Percentiles rank a stretch among this genome's conserved stretches.
Evolutionary conservation across 2,797 vertebrate genomes (phyloP).

Genomic region (Pempheris klunzingeri): DNA sequence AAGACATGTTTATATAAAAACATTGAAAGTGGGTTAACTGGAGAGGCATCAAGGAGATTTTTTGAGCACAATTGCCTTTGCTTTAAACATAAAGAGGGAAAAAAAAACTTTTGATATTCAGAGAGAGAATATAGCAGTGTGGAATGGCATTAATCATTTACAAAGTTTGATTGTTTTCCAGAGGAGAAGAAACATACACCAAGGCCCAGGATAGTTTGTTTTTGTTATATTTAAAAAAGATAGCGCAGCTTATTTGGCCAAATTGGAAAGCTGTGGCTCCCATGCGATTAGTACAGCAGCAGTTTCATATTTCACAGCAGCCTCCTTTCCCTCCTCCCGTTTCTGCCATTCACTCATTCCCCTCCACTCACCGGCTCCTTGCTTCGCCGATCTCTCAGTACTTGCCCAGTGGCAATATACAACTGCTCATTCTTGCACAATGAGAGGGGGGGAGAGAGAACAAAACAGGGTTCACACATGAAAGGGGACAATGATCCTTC

Average conservation of each 20-base stretch:
- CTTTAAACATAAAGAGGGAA: conserved; percentile 79
- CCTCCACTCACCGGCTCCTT: conserved; percentile 91
- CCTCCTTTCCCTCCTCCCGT: conserved; percentile 70
- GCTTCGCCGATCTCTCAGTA: conserved; percentile 90
- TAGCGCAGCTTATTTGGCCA: conserved; percentile 81
- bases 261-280: conserved; percentile 82
- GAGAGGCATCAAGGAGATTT: conserved; percentile 87
- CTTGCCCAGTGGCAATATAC: conserved; percentile 94
- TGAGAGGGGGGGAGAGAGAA: conserved; percentile 79
- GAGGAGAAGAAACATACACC: conserved; percentile 82
- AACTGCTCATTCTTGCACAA: conserved; percentile 93
- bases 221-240: conserved; percentile 85
- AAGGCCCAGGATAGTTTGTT: conserved; percentile 84
- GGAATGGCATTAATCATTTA: conserved; percentile 86
- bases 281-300: conserved; percentile 82
- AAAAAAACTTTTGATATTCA: conserved; percentile 82
- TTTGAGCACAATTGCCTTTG: conserved; percentile 84
- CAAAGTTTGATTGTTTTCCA: conserved; percentile 89
- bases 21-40: conserved; percentile 86
- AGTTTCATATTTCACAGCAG: conserved; percentile 81
- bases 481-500: conserved; percentile 80
- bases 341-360: conserved; percentile 71
- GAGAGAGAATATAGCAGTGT: conserved; percentile 83
- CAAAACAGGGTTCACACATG: conserved; percentile 85
- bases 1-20: conserved; percentile 82